phyloP scores from a whole-genome alignment of 2,888 invertebrate genomes.

The Nemapogon koenigi region DNA sequence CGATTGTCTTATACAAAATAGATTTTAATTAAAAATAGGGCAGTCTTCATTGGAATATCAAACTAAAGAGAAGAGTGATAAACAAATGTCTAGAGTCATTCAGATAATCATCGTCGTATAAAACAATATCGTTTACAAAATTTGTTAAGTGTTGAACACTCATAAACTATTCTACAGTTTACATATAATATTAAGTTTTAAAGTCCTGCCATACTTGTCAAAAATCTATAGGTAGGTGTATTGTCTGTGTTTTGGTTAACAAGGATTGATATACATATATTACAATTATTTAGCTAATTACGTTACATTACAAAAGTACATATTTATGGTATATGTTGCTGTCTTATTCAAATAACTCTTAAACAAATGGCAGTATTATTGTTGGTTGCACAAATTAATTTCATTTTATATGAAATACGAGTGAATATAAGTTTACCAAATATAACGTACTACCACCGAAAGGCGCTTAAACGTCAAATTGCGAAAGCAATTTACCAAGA shows the following conservation, averaged over 20 bases:
- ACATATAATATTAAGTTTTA: slow-evolving; percentile 20
- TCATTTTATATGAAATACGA: no score
- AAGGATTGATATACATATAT: slow-evolving; percentile 36
- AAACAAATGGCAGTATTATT: no score
- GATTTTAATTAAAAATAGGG: slow-evolving; percentile 62
- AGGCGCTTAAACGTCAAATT: no score
- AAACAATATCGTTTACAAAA: no score
- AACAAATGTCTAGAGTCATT: slow-evolving; percentile 18
- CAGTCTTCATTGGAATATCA: slow-evolving; percentile 63
- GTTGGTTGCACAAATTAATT: no score
- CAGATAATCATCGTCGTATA: slow-evolving; percentile 30
- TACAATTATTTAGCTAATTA: slow-evolving; percentile 28
- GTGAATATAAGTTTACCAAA: no score
- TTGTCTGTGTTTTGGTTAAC: slow-evolving; percentile 57
- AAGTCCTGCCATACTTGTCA: slow-evolving; percentile 62
- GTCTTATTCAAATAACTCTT: no score
- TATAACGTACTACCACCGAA: no score
- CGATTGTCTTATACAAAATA: slow-evolving; percentile 63
- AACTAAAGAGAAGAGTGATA: slow-evolving; percentile 26
- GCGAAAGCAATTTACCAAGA: no score
- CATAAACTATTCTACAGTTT: slow-evolving; percentile 29
- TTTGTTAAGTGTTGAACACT: slow-evolving; percentile 39
- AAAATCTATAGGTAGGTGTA: slow-evolving; percentile 55
- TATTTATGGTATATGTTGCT: neutral
- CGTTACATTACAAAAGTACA: neutral